These are phyloP conservation scores for Lathronympha strigana DNA, from an alignment of 2,888 invertebrate species.

Conservation along the genomic window DNA sequence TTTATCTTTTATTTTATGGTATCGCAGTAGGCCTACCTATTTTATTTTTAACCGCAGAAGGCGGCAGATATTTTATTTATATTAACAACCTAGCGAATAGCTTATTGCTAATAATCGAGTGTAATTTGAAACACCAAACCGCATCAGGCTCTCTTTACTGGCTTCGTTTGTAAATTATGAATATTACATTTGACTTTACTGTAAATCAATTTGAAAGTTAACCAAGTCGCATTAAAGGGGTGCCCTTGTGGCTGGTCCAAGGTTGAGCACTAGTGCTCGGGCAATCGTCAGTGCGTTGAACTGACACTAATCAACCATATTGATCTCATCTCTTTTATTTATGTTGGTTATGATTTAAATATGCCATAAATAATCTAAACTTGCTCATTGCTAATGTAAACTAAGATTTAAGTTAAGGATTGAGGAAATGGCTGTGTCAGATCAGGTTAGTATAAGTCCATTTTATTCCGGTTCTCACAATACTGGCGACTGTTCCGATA, in stretches of 20 bases:
- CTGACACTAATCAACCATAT: conserved; percentile 59
- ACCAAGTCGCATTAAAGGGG: conserved; percentile 8
- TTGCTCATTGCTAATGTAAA: conserved; percentile 70
- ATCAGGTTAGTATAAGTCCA: conserved; percentile 54
- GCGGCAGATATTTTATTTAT: conserved; percentile 28
- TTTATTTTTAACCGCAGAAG: conserved; percentile 25
- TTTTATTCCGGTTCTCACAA: conserved; percentile 45
- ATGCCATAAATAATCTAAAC: conserved; percentile 73
- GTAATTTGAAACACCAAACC: conserved; percentile 22
- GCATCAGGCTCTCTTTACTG: conserved; percentile 18
- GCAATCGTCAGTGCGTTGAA: conserved; percentile 42
- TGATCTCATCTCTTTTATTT: conserved; percentile 79
- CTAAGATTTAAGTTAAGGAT: conserved; percentile 48
- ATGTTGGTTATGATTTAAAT: conserved; percentile 67
- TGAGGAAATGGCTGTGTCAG: conserved; percentile 61
- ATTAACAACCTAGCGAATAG: not conserved
- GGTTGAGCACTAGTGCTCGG: conserved; percentile 45
- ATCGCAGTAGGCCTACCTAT: conserved; percentile 18
- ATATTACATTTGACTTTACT: conserved; percentile 6
- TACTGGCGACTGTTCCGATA: conserved; percentile 24
- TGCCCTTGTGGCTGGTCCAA: conserved; percentile 28
- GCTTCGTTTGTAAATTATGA: conserved; percentile 23
- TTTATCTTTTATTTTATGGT: conserved; percentile 20
- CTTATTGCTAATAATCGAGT: conserved; percentile 16
- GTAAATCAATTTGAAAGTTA: conserved; percentile 18